phyloP scores from a whole-genome alignment of 1,140 invertebrate genomes.

The Drosophila nannoptera region DNA sequence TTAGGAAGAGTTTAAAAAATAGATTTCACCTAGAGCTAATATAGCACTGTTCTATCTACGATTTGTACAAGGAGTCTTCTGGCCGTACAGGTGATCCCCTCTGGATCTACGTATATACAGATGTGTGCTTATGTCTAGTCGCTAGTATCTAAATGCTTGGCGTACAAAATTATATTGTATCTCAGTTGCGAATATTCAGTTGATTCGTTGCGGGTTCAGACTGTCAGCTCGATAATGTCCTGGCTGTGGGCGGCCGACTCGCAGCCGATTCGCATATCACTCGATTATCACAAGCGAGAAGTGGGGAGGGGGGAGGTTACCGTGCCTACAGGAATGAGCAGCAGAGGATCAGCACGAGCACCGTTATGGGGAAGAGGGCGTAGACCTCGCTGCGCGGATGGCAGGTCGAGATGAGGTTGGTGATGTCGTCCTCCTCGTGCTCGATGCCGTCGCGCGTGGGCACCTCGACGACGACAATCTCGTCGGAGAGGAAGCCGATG shows the following conservation, averaged over 20 bases:
- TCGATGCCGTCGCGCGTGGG: conserved; percentile 89
- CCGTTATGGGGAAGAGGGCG: conserved; percentile 87
- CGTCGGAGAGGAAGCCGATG: conserved; percentile 85
- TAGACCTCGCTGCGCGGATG: conserved; percentile 88
- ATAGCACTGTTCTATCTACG: background rate
- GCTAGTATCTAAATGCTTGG: conserved; percentile 43
- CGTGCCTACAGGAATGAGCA: conserved; percentile 86
- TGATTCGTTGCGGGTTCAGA: conserved; percentile 57
- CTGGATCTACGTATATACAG: background rate
- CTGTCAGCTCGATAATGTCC: conserved; percentile 37
- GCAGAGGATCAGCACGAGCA: conserved; percentile 86
- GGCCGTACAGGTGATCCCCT: no score
- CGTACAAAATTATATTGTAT: conserved; percentile 24
- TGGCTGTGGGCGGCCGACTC: conserved; percentile 37
- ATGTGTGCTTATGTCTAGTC: background rate
- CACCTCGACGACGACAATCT: conserved; percentile 89
- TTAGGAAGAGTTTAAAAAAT: background rate
- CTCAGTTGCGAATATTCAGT: conserved; percentile 33
- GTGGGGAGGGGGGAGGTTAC: background rate
- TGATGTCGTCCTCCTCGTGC: conserved; percentile 85
- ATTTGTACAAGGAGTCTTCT: conserved; percentile 10
- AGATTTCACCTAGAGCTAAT: conserved; percentile 3
- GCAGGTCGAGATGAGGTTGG: conserved; percentile 85
- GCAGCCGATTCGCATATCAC: conserved; percentile 53
- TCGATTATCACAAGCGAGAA: conserved; percentile 60